phyloP scores from a whole-genome alignment of 30 jellyfish, hydroid and myxozoan species.

The Aurelia aurita complex sp. Pacific region DNA sequence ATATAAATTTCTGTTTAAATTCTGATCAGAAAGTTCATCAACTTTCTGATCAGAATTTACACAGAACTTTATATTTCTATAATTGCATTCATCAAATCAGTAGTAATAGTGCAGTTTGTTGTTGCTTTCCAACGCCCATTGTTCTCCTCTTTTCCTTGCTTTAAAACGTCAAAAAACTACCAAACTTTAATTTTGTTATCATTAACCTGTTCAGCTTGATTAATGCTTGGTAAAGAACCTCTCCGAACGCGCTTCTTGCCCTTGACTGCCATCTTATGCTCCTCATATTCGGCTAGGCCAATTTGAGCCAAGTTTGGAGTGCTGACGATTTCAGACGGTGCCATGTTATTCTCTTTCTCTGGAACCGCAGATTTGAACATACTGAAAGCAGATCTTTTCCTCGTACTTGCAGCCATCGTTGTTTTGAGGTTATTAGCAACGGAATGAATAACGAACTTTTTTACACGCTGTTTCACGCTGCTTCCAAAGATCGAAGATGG shows the following conservation, averaged over 20 bases:
- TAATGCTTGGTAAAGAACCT: slow-evolving; percentile 45
- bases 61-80: too few species aligned
- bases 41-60: too few species aligned
- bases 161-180: not conserved
- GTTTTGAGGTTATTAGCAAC: too few species aligned
- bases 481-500: too few species aligned
- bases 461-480: too few species aligned
- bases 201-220: slow-evolving; percentile 17
- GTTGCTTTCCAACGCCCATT: too few species aligned
- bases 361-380: slow-evolving; percentile 35
- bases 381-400: slow-evolving; percentile 67
- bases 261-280: slow-evolving; percentile 42
- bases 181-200: not conserved
- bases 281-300: slow-evolving; percentile 51
- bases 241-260: slow-evolving; percentile 28
- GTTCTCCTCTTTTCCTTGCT: too few species aligned
- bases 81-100: too few species aligned
- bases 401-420: slow-evolving; percentile 37
- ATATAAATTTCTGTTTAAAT: too few species aligned
- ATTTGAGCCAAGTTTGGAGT: slow-evolving; percentile 46
- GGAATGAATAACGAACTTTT: too few species aligned
- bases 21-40: too few species aligned
- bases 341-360: slow-evolving; percentile 5
- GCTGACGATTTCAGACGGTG: slow-evolving; percentile 27
- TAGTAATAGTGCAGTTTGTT: too few species aligned